These are phyloP conservation scores for Hystrix brachyura DNA, from an alignment of 2,113 vertebrate species.

Conservation along the genomic window DNA sequence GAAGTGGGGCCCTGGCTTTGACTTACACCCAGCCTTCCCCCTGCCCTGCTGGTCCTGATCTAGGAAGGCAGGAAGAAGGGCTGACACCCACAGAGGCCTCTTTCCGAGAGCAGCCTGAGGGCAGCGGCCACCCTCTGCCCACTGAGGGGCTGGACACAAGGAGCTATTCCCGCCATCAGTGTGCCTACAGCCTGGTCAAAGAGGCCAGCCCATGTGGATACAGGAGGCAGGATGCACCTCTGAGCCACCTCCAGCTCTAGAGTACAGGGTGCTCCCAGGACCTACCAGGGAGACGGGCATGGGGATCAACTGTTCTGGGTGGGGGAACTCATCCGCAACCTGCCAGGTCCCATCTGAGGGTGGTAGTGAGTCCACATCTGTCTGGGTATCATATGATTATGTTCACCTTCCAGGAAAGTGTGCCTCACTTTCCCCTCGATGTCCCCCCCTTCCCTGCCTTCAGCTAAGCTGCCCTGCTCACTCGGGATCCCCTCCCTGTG, in stretches of 20 bases:
- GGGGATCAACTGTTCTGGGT: too few species aligned
- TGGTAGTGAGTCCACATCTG: accelerated
- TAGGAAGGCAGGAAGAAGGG: neutral
- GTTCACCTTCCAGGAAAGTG: accelerated
- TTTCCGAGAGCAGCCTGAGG: neutral
- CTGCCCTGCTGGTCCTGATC: neutral
- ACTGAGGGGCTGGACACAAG: neutral
- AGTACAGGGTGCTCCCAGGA: neutral
- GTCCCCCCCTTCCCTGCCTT: too few species aligned
- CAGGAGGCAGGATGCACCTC: accelerated
- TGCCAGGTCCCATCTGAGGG: neutral
- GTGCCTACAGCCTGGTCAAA: accelerated
- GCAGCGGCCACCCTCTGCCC: accelerated
- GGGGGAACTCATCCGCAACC: too few species aligned
- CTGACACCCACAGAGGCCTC: neutral
- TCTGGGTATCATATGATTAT: neutral
- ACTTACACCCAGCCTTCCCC: too few species aligned
- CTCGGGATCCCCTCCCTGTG: neutral
- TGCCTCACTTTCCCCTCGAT: neutral
- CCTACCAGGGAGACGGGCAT: accelerated
- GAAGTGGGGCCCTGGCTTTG: neutral
- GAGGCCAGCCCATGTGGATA: neutral
- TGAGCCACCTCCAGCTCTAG: neutral
- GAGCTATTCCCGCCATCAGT: accelerated
- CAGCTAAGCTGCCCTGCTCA: accelerated